Conservation (phyloP, 2,797 vertebrate genomes). For the Spondyliosoma cantharus region DNA sequence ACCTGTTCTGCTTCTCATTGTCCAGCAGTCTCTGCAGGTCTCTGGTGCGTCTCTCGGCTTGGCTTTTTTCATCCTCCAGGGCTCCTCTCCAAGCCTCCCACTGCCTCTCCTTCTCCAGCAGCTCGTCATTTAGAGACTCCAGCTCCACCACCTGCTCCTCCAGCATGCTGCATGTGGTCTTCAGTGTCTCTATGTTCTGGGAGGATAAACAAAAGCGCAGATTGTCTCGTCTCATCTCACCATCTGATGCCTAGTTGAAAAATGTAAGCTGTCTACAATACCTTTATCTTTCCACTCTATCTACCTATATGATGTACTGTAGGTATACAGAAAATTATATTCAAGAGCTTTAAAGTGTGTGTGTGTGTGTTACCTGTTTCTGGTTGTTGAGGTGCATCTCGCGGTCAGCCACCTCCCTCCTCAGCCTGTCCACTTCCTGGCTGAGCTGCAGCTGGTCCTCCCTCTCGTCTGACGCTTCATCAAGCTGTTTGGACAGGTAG, state of each 20-base stretch:
- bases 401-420: conserved; percentile 95
- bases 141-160: conserved; percentile 98
- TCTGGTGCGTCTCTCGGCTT: conserved; percentile 93
- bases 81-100: conserved; percentile 95
- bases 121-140: conserved; percentile 94
- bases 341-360: background rate
- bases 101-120: conserved; percentile 95
- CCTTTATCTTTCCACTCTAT: background rate
- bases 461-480: conserved; percentile 92
- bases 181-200: conserved; percentile 97
- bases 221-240: too few species aligned
- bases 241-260: background rate
- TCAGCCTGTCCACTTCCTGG: conserved; percentile 95
- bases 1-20: conserved; percentile 97
- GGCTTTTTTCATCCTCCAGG: conserved; percentile 94
- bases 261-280: background rate
- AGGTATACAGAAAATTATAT: background rate
- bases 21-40: conserved; percentile 94
- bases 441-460: conserved; percentile 94
- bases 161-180: conserved; percentile 98
- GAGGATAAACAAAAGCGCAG: conserved; percentile 59
- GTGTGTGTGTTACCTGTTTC: conserved; percentile 89
- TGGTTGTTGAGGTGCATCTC: conserved; percentile 99
- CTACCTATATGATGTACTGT: background rate
- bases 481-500: conserved; percentile 97